A percentile compares a stretch with the other conserved stretches of the same genome.
Evolutionary conservation across 2,113 vertebrate genomes (phyloP).

Genomic region (Onychostruthus taczanowskii): DNA sequence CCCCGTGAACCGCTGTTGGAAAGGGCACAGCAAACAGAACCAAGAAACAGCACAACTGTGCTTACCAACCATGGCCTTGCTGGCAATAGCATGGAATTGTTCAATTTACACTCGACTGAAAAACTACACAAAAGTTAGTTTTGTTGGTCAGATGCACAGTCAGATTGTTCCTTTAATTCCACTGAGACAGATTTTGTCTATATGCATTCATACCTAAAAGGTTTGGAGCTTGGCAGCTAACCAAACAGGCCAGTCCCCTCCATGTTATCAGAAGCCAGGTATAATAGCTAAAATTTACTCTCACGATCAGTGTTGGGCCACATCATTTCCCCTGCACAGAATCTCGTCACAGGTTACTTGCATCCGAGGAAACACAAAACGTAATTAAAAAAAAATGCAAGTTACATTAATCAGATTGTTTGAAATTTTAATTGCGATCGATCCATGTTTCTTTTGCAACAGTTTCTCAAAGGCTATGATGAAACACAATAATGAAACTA

Average conservation of each 20-base stretch:
- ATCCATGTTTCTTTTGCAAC: neutral
- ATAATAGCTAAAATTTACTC: neutral
- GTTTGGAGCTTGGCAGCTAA: neutral
- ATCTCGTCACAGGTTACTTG: neutral
- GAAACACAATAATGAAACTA: neutral
- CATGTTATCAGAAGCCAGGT: neutral
- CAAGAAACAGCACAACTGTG: neutral
- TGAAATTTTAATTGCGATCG: conserved; percentile 2
- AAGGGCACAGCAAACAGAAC: neutral
- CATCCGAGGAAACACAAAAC: neutral
- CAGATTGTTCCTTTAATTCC: neutral
- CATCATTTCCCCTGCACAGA: neutral
- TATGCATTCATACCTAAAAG: neutral
- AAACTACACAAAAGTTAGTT: neutral
- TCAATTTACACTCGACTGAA: neutral
- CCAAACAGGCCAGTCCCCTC: neutral
- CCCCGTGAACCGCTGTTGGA: neutral
- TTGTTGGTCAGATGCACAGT: neutral
- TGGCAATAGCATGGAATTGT: neutral
- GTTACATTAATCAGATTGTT: neutral
- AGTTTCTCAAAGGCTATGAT: neutral
- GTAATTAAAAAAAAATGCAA: neutral
- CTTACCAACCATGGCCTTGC: neutral
- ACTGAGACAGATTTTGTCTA: neutral
- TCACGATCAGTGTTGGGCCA: neutral